phyloP scores from a whole-genome alignment of 92 coral and sea anemone genomes.

The Porites rus region DNA sequence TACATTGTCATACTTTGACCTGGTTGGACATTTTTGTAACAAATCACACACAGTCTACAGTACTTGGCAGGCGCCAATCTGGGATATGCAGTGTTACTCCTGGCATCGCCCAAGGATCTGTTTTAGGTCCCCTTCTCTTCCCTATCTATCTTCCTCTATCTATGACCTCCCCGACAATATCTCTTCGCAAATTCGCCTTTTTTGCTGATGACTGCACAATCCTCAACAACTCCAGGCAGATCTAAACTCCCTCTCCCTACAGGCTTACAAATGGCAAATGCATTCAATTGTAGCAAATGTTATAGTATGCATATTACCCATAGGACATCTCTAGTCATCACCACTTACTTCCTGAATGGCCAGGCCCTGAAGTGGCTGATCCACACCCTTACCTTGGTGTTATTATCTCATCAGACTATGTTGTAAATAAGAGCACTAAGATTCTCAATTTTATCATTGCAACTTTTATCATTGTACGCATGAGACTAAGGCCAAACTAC shows the following conservation, averaged over 20 bases:
- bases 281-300: constrained; percentile 3
- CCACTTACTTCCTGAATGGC: constrained; percentile 7
- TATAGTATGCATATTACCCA: neutral
- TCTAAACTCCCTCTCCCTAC: neutral
- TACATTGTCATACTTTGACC: neutral
- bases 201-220: constrained; percentile 1
- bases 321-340: constrained; percentile 1
- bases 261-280: neutral
- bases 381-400: no score
- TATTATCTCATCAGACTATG: no score
- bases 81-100: constrained; percentile 4
- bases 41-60: neutral
- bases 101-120: neutral
- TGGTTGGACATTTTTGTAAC: neutral
- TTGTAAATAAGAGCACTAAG: no score
- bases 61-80: neutral
- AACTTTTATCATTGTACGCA: neutral
- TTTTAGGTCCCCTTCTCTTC: neutral
- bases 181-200: neutral
- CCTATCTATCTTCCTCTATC: neutral
- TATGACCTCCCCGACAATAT: neutral
- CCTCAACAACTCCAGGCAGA: neutral
- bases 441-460: neutral
- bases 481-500: neutral
- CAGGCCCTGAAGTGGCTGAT: neutral